Percentiles rank a stretch among this genome's conserved stretches.
Conservation (phyloP, 2,113 vertebrate species). For the Dascyllus trimaculatus region DNA sequence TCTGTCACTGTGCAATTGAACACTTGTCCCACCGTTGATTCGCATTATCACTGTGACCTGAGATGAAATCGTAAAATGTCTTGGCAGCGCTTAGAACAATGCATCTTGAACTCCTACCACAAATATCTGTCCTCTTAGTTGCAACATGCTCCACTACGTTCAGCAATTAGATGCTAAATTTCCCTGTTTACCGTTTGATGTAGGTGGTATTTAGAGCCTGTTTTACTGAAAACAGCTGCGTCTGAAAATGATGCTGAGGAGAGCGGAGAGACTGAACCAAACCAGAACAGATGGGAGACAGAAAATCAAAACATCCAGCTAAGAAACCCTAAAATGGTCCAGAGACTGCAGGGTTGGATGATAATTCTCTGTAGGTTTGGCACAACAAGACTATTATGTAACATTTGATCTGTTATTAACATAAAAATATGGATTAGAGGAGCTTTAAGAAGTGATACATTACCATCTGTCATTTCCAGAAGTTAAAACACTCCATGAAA, state of each 20-base stretch:
- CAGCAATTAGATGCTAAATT: neutral
- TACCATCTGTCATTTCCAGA: too few species aligned
- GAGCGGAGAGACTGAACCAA: neutral
- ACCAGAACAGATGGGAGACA: neutral
- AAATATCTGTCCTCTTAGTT: too few species aligned
- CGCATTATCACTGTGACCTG: neutral
- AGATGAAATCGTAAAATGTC: neutral
- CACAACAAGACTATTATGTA: neutral
- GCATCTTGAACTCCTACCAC: neutral
- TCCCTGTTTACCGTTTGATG: neutral
- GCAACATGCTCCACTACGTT: neutral
- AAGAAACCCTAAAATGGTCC: too few species aligned
- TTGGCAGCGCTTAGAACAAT: neutral
- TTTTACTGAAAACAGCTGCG: neutral
- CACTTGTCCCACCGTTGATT: neutral
- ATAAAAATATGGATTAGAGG: too few species aligned
- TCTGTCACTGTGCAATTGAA: conserved; percentile 1
- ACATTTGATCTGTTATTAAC: too few species aligned
- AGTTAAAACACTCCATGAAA: too few species aligned
- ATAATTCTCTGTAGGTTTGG: too few species aligned
- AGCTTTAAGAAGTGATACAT: too few species aligned
- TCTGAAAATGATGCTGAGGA: neutral
- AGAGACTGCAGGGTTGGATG: too few species aligned
- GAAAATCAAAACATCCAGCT: too few species aligned
- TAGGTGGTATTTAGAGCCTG: neutral